A percentile compares a stretch with the other conserved stretches of the same genome.
phyloP scores from a whole-genome alignment of 2,797 vertebrate genomes.

The Bradypodion pumilum region DNA sequence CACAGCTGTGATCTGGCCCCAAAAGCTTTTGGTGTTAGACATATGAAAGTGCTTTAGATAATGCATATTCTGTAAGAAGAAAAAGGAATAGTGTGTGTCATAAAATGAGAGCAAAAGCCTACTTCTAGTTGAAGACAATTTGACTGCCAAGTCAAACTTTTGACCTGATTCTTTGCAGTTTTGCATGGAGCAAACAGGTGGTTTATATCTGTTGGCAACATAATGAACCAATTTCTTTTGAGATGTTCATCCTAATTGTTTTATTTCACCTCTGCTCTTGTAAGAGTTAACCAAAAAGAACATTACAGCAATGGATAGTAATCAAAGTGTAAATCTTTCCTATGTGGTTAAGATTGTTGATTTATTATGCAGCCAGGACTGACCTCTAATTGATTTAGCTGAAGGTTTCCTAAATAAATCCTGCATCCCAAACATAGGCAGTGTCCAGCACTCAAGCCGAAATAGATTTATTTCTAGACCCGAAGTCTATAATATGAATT shows the following conservation, averaged over 20 bases:
- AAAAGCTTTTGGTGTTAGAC: neutral
- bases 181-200: neutral
- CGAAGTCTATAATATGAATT: constrained; percentile 21
- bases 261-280: constrained; percentile 13
- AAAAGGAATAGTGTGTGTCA: constrained; percentile 52
- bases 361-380: constrained; percentile 30
- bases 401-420: constrained; percentile 19
- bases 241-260: constrained; percentile 6
- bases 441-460: constrained; percentile 21
- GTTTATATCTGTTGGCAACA: neutral
- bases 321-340: constrained; percentile 1
- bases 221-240: constrained; percentile 4
- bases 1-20: neutral
- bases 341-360: constrained; percentile 14
- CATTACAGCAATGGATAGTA: neutral
- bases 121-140: no score
- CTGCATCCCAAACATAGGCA: neutral
- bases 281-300: constrained; percentile 6
- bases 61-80: constrained; percentile 12
- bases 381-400: constrained; percentile 24
- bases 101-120: no score
- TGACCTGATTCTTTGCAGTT: constrained; percentile 18
- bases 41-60: neutral
- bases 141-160: constrained; percentile 38
- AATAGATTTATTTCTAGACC: constrained; percentile 33